Conservation (phyloP, 2,113 vertebrate species). For the Apaloderma vittatum region DNA sequence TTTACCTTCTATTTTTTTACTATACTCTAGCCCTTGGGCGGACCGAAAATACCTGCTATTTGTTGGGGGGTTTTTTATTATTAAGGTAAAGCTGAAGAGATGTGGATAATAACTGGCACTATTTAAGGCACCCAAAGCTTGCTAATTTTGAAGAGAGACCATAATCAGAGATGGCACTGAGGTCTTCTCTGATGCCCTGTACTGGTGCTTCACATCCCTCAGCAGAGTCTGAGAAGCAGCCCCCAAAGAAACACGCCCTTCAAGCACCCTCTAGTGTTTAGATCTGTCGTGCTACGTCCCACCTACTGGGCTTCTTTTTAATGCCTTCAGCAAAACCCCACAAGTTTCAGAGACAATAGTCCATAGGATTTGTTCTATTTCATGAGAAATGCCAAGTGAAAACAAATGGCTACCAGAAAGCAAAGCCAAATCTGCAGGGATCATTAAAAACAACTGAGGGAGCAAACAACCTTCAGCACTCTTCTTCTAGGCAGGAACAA, state of each 20-base stretch:
- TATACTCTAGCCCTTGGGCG: neutral
- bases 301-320: neutral
- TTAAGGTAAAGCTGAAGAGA: neutral
- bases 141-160: neutral
- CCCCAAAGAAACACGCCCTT: neutral
- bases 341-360: neutral
- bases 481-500: neutral
- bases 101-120: neutral
- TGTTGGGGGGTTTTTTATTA: neutral
- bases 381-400: neutral
- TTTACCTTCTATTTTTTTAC: neutral
- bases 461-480: neutral
- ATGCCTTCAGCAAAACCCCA: neutral
- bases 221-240: neutral
- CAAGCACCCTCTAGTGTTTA: constrained; percentile 38
- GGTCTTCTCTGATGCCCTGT: neutral
- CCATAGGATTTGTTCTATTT: neutral
- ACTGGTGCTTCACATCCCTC: neutral
- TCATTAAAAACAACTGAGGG: neutral
- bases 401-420: neutral
- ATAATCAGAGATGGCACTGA: neutral
- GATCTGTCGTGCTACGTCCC: neutral
- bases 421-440: neutral
- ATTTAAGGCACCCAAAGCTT: neutral
- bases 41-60: neutral